Percentiles rank a stretch among this genome's conserved stretches.
Evolutionary conservation across 1,140 invertebrate genomes (phyloP).

Genomic region (Nasonia longicornis): DNA sequence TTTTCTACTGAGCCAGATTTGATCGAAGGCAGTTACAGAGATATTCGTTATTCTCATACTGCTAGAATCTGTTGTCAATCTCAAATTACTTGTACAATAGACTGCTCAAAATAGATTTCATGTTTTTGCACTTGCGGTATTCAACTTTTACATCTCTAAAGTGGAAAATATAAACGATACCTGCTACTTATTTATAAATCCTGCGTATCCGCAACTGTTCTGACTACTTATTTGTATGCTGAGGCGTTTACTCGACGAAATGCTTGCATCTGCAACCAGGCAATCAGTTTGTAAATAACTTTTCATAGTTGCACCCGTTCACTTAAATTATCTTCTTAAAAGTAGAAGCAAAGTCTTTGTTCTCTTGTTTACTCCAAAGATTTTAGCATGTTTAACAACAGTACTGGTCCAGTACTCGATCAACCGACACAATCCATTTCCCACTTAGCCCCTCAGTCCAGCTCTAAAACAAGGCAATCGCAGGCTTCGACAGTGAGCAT

Average conservation of each 20-base stretch:
- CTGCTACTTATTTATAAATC: constrained; percentile 9
- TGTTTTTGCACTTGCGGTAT: neutral
- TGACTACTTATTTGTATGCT: neutral
- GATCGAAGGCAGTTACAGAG: constrained; percentile 51
- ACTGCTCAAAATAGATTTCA: constrained; percentile 31
- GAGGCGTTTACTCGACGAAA: constrained; percentile 32
- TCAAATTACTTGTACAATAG: constrained; percentile 22
- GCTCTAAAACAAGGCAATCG: constrained; percentile 23
- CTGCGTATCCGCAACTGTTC: neutral
- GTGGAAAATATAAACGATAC: neutral
- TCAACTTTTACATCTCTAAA: constrained; percentile 17
- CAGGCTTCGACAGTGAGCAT: neutral
- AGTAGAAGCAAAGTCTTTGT: constrained; percentile 28
- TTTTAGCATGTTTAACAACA: constrained; percentile 41
- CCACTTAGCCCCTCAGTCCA: neutral
- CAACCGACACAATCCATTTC: neutral
- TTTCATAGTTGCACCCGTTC: constrained; percentile 42
- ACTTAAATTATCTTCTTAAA: constrained; percentile 14
- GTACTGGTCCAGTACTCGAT: constrained; percentile 11
- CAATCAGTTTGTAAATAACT: constrained; percentile 35
- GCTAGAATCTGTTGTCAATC: constrained; percentile 38
- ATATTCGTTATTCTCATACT: constrained; percentile 16
- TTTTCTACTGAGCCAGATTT: constrained; percentile 53
- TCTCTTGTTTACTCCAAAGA: constrained; percentile 12
- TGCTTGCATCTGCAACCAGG: constrained; percentile 39